Conservation (phyloP, 2,797 vertebrate species). For the Arctocebus calabarensis region DNA sequence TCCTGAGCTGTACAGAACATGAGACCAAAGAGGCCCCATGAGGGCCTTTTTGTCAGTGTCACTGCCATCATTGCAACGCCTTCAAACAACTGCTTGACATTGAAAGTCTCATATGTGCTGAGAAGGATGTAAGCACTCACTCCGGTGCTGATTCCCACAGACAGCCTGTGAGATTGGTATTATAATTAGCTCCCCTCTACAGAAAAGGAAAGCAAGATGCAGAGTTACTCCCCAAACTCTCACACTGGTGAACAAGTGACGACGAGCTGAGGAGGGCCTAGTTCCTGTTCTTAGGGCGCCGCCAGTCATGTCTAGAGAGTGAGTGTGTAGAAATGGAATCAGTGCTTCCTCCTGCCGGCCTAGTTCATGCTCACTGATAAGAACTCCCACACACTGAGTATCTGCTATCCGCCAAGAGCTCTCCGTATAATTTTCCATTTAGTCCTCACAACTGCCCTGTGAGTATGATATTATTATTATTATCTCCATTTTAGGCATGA, state of each 20-base stretch:
- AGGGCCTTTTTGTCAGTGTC: background rate
- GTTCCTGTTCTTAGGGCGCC: slow-evolving; percentile 30
- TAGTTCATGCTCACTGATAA: background rate
- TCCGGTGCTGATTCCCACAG: background rate
- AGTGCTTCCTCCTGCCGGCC: background rate
- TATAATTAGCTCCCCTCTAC: background rate
- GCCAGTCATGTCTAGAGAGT: background rate
- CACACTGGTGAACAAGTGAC: background rate
- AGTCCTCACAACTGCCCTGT: background rate
- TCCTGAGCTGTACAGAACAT: background rate
- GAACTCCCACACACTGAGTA: background rate
- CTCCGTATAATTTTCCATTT: background rate
- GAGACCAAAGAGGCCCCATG: background rate
- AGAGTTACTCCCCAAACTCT: background rate
- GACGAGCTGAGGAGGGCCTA: background rate
- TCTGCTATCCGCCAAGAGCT: background rate
- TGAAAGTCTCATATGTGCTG: background rate
- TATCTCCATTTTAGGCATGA: background rate
- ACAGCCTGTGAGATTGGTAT: background rate
- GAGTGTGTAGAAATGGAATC: background rate
- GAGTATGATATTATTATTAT: background rate
- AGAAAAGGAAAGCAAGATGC: background rate
- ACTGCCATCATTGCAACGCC: background rate
- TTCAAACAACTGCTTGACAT: background rate
- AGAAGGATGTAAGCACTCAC: background rate